Evolutionary conservation across 1,140 invertebrate genomes (phyloP).

Genomic region (Phenacoccus solenopsis): DNA sequence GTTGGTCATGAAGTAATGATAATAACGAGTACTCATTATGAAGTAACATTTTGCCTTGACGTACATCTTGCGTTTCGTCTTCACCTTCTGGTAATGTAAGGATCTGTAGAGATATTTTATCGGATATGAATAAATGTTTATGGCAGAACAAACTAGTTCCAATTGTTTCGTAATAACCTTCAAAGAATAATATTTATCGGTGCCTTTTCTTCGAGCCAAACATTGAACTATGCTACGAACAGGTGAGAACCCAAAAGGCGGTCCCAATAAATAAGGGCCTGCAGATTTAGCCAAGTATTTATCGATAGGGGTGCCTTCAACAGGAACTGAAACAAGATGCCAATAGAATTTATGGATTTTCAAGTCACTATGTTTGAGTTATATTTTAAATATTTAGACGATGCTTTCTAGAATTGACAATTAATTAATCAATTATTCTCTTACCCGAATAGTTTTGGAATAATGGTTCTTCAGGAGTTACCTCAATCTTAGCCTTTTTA

Average conservation of each 20-base stretch:
- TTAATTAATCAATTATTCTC: not conserved
- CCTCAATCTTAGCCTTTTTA: not conserved
- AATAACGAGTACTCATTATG: conserved; percentile 68
- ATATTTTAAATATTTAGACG: too few relatives aligned
- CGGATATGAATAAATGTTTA: too few relatives aligned
- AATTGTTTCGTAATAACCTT: conserved; percentile 50
- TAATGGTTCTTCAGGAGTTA: not conserved
- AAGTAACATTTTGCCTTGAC: conserved; percentile 67
- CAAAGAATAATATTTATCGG: conserved; percentile 60
- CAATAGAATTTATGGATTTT: too few relatives aligned
- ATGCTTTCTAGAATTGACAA: not conserved
- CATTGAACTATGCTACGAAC: conserved; percentile 68
- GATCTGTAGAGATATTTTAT: conserved; percentile 40
- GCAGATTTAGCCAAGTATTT: conserved; percentile 36
- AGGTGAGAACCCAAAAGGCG: conserved; percentile 56
- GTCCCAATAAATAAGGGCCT: conserved; percentile 57
- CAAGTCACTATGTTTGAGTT: too few relatives aligned
- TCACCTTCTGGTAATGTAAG: conserved; percentile 38
- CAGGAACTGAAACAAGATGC: conserved; percentile 19
- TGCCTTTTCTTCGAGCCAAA: conserved; percentile 55
- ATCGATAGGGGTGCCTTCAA: conserved; percentile 28
- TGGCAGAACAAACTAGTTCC: too few relatives aligned
- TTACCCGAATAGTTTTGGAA: not conserved
- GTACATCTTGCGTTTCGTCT: conserved; percentile 58
- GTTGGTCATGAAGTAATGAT: conserved; percentile 52